Base-by-base conservation (phyloP, 2,888 invertebrate species). In the Ectemnius lituratus region DNA sequence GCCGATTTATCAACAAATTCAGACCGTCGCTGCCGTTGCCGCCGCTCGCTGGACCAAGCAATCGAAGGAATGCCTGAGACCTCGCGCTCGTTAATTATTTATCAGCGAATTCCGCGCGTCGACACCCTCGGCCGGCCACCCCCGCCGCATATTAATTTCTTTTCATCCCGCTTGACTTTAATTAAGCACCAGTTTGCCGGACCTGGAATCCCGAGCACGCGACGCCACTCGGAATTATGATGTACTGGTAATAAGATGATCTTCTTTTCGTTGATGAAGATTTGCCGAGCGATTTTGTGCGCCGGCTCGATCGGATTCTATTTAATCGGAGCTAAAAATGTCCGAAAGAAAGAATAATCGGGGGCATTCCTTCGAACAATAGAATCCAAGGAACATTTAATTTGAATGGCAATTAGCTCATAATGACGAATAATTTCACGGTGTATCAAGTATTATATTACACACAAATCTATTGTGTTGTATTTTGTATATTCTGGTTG, bases 1-100 rank as follows among this genome's bases (percentile, higher is more conserved):
- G 46, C 63, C 70, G 64, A 70, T 73, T 73, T 73, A 64, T 70
- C 67, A 65, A 67, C 68, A 52, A 73, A 61, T 66, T 61, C 58
- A 45, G 63, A 62, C 63, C 68, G 52, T 63, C 62, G 52, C 13
- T 67, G 52, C 64, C 62, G 52, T n/a, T 4, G 52, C 37, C 52
- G 13, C 0, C 52, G 52, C 16, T 2, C 52, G 52, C 52, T 52
- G 16, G 52, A 52, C 16, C 52, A 52, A 52, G 52, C 14, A 52
- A 52, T 52, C 16, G 52, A 52, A 52, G 37, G 37, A 37, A 37
- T 37, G 37, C 37, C 37, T 20, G 14, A 13, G 23, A 18, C 5
- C 28, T 69, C 58, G 58, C 13, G 20, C 27, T 59, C 23, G 23
- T 59, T 59, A 59, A 28, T 28, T 59, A n/a, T 60, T 27, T 52